These are phyloP conservation scores for Sardinella longiceps DNA, from an alignment of 2,797 vertebrate genomes.

Conservation along the genomic window DNA sequence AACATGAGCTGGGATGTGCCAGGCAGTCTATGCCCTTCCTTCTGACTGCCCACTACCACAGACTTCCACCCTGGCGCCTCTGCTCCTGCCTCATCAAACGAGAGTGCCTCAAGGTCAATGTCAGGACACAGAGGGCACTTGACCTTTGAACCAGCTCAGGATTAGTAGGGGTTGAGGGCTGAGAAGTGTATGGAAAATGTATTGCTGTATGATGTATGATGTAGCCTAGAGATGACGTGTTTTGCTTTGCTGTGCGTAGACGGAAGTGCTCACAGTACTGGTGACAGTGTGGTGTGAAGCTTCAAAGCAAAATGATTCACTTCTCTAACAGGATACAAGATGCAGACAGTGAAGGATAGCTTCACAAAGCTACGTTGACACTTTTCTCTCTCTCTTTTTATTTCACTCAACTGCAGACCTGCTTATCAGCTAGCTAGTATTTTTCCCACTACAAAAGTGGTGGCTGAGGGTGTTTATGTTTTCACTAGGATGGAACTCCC, in stretches of 20 bases:
- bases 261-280: not conserved
- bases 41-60: not conserved
- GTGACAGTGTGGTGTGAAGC: not conserved
- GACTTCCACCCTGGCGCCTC: not conserved
- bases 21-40: not conserved
- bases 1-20: not conserved
- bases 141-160: not conserved
- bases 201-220: not conserved
- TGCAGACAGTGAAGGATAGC: not conserved
- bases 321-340: not conserved
- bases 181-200: not conserved
- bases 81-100: not conserved
- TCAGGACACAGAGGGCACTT: not conserved
- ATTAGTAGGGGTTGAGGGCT: not conserved
- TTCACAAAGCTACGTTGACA: not conserved
- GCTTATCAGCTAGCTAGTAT: not conserved
- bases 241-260: not conserved
- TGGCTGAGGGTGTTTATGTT: slow-evolving; percentile 32
- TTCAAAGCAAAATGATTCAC: not conserved
- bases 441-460: slow-evolving; percentile 13
- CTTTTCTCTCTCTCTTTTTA: not conserved
- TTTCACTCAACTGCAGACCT: not conserved
- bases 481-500: slow-evolving; percentile 32
- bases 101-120: not conserved
- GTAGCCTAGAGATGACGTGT: not conserved